Evolutionary conservation across 2,888 invertebrate species (phyloP), one percentile per base, ranked within the genome.

Genomic region (Choristoneura rosaceana): DNA sequence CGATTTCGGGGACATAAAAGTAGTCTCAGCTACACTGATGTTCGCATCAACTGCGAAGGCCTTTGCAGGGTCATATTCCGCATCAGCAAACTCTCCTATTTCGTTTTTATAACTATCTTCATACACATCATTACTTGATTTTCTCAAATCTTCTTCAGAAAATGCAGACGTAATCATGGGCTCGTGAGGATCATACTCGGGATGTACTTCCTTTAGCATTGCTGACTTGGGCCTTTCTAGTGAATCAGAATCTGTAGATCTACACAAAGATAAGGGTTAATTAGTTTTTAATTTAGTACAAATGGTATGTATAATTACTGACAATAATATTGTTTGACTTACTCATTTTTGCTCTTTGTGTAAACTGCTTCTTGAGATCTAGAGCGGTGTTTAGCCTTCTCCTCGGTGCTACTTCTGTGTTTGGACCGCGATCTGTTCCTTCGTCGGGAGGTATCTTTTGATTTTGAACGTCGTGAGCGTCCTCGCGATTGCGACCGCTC

Each of bases 121-220:
- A 73, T 87, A 92, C 4, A 90, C 86, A 67, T 93, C 93, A 62
- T 93, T 93, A 55, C 90, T 84, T 0, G 94, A 90, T 76, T 93
- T 93, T 52, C 92, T 82, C 34, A 94, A 80, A 75, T 93, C 94
- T 74, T 94, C 94, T 75, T 94, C 94, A 2, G 93, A 93, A 76
- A 93, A 90, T 4, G 94, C 94, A 0, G 94, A 94, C 0, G 94
- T 94, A 76, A 94, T 93, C 94, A 94, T 94, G 12, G 93, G 93
- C 78, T 93, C 94, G 77, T 94, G 94, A 0, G 94, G 94, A 77
- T 94, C 94, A 74, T 94, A 94, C 75, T 92, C 94, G 0, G 94
- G 94, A 71, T 94, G 94, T 10, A 83, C 80, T 74, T 94, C 94
- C 75, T 93, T 94, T 76, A 89, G 80, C 88, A 90, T 91, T 0